A percentile compares a stretch with the other conserved stretches of the same genome.
Evolutionary conservation across 2,113 vertebrate species (phyloP).

Genomic region (Dasypus novemcinctus): DNA sequence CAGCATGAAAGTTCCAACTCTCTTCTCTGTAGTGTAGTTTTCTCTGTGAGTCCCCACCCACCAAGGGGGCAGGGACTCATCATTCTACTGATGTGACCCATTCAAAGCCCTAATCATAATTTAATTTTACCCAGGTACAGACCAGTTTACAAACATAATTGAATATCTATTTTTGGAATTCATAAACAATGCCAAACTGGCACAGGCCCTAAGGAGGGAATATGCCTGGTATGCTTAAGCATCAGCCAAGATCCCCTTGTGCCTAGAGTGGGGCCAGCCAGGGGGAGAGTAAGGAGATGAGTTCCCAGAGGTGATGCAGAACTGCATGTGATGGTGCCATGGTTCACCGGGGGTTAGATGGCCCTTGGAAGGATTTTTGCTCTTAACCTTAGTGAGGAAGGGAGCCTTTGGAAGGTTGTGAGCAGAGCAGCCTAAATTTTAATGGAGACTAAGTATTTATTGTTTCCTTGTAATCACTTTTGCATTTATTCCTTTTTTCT

Average conservation of each 20-base stretch:
- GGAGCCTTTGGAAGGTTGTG: neutral
- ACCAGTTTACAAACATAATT: no score
- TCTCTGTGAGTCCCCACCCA: no score
- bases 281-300: neutral
- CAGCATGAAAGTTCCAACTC: no score
- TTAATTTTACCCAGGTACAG: no score
- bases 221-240: neutral
- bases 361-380: neutral
- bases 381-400: neutral
- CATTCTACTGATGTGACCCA: no score
- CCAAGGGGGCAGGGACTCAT: no score
- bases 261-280: neutral
- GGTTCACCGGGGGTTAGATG: neutral
- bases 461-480: neutral
- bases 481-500: neutral
- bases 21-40: no score
- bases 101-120: no score
- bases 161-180: no score
- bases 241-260: neutral
- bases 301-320: neutral
- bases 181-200: no score
- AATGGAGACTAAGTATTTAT: neutral
- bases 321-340: neutral
- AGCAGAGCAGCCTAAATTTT: neutral
- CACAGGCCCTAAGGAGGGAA: neutral